phyloP scores from a whole-genome alignment of 2,797 vertebrate species.

The Pygocentrus nattereri region DNA sequence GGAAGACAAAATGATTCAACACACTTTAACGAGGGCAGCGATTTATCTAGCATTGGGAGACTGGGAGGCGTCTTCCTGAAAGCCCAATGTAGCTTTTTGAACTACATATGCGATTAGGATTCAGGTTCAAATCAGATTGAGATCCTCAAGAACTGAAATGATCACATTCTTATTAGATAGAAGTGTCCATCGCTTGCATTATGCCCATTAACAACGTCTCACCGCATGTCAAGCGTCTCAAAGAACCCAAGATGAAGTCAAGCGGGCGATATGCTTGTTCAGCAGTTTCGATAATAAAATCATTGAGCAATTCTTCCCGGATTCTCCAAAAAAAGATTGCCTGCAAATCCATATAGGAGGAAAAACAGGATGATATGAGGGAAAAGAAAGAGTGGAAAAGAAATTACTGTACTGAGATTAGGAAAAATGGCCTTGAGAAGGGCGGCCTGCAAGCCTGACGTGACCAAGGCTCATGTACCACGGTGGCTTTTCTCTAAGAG shows the following conservation, averaged over 20 bases:
- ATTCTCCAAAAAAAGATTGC: not conserved
- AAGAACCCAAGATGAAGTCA: not conserved
- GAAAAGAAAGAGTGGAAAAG: not conserved
- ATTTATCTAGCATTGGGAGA: conserved; percentile 28
- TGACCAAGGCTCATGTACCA: not conserved
- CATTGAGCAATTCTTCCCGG: not conserved
- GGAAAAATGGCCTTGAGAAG: not conserved
- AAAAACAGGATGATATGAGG: not conserved
- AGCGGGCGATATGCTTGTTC: not conserved
- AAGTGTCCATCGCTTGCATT: too few relatives aligned
- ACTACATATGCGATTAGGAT: not conserved
- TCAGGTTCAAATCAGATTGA: not conserved
- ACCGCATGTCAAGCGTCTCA: not conserved
- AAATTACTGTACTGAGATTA: not conserved
- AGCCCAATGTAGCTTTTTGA: not conserved
- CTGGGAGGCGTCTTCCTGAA: conserved; percentile 5
- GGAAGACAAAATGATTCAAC: conserved; percentile 34
- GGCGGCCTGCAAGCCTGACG: not conserved
- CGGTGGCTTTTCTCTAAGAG: not conserved
- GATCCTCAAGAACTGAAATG: not conserved
- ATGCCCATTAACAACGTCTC: not conserved
- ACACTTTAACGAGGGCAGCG: conserved; percentile 36
- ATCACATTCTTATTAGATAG: not conserved
- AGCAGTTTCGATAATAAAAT: not conserved
- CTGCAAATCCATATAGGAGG: not conserved